These are phyloP conservation scores for Peromyscus maniculatus DNA, from an alignment of 2,113 vertebrate species.

Conservation along the genomic window DNA sequence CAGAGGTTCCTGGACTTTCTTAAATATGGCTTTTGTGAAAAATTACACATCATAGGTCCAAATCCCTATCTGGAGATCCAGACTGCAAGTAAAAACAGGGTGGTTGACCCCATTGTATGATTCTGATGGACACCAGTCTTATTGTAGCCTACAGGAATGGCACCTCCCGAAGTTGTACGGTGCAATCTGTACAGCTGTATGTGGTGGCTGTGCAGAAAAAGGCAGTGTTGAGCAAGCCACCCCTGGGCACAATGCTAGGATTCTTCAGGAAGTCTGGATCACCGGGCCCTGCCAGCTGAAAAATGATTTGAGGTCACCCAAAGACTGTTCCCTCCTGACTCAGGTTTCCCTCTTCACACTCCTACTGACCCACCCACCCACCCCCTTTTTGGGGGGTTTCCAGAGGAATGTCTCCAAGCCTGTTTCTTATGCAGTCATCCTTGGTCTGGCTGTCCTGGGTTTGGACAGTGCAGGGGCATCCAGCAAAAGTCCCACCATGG, in stretches of 20 bases:
- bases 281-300: background rate
- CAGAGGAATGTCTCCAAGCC: no score
- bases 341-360: background rate
- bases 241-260: background rate
- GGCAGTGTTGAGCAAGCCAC: background rate
- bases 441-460: background rate
- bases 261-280: background rate
- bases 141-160: background rate
- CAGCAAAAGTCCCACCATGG: background rate
- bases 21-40: background rate
- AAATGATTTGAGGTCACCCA: background rate
- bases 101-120: accelerated
- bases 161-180: background rate
- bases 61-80: background rate
- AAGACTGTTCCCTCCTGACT: no score
- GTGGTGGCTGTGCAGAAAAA: background rate
- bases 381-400: background rate
- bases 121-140: background rate
- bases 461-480: no score
- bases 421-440: background rate
- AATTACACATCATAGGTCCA: background rate
- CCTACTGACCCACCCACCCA: no score
- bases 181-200: background rate
- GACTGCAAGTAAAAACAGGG: background rate
- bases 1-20: background rate